Conservation (phyloP, 2,113 vertebrate species). For the Marcusenius ussheri region DNA sequence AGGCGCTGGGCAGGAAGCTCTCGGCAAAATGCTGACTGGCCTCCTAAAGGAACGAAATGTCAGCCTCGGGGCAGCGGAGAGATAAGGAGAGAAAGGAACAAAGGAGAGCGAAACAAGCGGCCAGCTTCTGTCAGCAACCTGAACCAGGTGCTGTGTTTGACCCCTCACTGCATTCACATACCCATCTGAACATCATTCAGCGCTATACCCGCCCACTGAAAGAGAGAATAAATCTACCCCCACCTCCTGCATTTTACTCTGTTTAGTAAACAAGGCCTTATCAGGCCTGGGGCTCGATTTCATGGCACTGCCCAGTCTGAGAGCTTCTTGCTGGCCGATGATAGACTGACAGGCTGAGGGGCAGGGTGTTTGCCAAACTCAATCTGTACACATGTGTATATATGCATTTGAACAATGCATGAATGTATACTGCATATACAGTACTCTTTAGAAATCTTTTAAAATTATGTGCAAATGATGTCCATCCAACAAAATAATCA, state of each 20-base stretch:
- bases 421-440: neutral
- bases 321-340: slow-evolving; percentile 1
- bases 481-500: neutral
- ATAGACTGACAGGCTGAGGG: neutral
- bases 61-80: neutral
- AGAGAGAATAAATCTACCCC: neutral
- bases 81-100: neutral
- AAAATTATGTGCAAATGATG: neutral
- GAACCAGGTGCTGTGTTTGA: slow-evolving; percentile 44
- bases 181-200: neutral
- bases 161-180: neutral
- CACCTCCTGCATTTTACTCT: slow-evolving; percentile 25
- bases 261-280: slow-evolving; percentile 53
- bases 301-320: slow-evolving; percentile 16
- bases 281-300: slow-evolving; percentile 29
- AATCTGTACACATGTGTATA: neutral
- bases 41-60: neutral
- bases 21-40: neutral
- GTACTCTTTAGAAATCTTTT: neutral
- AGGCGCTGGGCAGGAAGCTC: neutral
- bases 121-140: slow-evolving; percentile 54
- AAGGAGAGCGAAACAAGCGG: slow-evolving; percentile 7
- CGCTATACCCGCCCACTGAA: neutral
- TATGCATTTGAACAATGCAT: neutral
- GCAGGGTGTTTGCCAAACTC: neutral